A percentile compares a stretch with the other conserved stretches of the same genome.
Conservation (phyloP, 2,113 vertebrate genomes). For the Microcebus griseorufus region DNA sequence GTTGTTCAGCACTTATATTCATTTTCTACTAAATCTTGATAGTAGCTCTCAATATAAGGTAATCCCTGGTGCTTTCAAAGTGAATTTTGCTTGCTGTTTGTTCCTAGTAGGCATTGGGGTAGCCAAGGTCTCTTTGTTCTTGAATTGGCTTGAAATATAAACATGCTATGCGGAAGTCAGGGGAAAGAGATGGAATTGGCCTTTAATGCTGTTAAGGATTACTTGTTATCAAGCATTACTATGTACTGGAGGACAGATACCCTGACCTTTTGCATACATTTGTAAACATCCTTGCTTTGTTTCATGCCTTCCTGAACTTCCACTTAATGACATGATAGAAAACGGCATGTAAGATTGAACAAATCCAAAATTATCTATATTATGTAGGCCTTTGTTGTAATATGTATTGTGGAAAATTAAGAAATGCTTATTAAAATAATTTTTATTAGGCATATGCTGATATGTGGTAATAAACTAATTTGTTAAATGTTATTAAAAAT, state of each 20-base stretch:
- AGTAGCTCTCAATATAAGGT: constrained; percentile 57
- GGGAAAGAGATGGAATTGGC: constrained; percentile 25
- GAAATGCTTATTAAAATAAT: constrained; percentile 71
- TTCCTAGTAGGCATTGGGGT: neutral
- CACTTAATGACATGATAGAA: neutral
- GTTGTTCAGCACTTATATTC: constrained; percentile 2
- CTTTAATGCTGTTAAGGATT: neutral
- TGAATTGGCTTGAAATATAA: neutral
- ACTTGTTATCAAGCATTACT: constrained; percentile 13
- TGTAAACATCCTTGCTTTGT: constrained; percentile 55
- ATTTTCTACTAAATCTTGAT: constrained; percentile 49
- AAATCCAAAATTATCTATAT: constrained; percentile 23
- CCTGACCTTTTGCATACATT: constrained; percentile 45
- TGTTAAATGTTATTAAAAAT: constrained; percentile 53
- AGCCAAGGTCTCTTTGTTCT: constrained; percentile 50
- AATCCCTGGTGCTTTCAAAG: constrained; percentile 57
- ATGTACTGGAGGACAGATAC: neutral
- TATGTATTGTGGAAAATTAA: constrained; percentile 51
- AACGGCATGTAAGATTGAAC: constrained; percentile 13
- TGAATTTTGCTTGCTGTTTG: constrained; percentile 46
- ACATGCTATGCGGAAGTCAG: neutral
- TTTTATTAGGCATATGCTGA: constrained; percentile 40
- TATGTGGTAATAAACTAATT: constrained; percentile 49
- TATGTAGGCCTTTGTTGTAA: constrained; percentile 38
- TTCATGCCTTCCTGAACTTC: neutral